These are phyloP conservation scores for Ceuthmochares aereus DNA, from an alignment of 2,113 vertebrate genomes.

Conservation along the genomic window DNA sequence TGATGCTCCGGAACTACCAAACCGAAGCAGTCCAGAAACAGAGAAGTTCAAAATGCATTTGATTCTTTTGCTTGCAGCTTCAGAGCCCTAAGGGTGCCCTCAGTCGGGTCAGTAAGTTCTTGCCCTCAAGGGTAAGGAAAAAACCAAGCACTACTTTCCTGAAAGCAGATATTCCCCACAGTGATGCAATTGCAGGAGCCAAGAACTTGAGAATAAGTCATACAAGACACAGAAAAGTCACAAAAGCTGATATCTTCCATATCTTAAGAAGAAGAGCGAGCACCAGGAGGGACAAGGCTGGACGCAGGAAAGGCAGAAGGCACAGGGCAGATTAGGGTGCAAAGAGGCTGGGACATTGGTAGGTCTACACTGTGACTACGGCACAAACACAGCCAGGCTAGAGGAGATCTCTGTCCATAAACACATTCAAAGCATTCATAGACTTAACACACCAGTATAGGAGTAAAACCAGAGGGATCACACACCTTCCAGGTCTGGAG, in stretches of 20 bases:
- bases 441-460: rapidly evolving
- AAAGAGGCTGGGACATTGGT: rapidly evolving
- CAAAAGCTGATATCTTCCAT: too few relatives aligned
- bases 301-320: not conserved
- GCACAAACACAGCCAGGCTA: too few relatives aligned
- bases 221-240: not conserved
- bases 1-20: not conserved
- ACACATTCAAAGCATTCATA: not conserved
- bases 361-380: rapidly evolving
- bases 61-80: not conserved
- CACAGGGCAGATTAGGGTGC: rapidly evolving
- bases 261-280: rapidly evolving
- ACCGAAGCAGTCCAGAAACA: not conserved
- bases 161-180: not conserved
- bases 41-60: not conserved
- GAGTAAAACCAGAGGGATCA: not conserved
- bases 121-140: not conserved
- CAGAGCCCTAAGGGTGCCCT: not conserved
- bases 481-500: not conserved
- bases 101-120: not conserved
- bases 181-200: not conserved
- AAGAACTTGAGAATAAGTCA: not conserved
- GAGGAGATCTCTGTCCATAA: not conserved
- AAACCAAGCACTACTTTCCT: not conserved
- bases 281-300: rapidly evolving